These are phyloP conservation scores for Neocloeon triangulifer DNA, from an alignment of 1,140 invertebrate genomes.

Conservation along the genomic window DNA sequence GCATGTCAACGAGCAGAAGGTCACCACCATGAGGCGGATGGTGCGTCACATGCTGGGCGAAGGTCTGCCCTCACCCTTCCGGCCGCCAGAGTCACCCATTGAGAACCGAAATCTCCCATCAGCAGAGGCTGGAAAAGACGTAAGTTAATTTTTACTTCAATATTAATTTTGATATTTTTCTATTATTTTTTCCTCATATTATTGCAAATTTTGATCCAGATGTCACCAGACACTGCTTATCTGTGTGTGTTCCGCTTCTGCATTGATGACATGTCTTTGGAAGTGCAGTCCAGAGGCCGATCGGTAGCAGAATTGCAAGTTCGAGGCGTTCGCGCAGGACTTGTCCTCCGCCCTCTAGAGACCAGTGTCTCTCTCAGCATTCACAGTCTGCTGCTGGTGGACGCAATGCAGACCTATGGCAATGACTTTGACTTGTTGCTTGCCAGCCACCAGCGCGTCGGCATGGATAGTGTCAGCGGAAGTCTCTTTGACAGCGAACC, in stretches of 20 bases:
- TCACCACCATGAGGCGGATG: constrained; percentile 34
- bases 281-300: constrained; percentile 46
- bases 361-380: constrained; percentile 61
- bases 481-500: constrained; percentile 78
- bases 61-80: constrained; percentile 22
- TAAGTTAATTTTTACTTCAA: too few species aligned
- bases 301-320: constrained; percentile 81
- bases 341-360: constrained; percentile 45
- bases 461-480: constrained; percentile 82
- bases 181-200: too few species aligned
- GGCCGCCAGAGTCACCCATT: constrained; percentile 5
- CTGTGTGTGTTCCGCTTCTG: too few species aligned
- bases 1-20: constrained; percentile 76
- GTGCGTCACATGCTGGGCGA: constrained; percentile 17
- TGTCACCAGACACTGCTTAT: too few species aligned
- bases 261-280: too few species aligned
- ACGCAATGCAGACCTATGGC: constrained; percentile 85
- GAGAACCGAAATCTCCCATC: constrained; percentile 6
- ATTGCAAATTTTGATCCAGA: too few species aligned
- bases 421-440: constrained; percentile 83
- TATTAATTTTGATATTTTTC: neutral
- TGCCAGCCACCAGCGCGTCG: constrained; percentile 82
- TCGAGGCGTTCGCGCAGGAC: constrained; percentile 55
- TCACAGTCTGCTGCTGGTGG: constrained; percentile 74
- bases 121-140: too few species aligned